Conservation (phyloP, 2,113 vertebrate species). For the Calonectris borealis region DNA sequence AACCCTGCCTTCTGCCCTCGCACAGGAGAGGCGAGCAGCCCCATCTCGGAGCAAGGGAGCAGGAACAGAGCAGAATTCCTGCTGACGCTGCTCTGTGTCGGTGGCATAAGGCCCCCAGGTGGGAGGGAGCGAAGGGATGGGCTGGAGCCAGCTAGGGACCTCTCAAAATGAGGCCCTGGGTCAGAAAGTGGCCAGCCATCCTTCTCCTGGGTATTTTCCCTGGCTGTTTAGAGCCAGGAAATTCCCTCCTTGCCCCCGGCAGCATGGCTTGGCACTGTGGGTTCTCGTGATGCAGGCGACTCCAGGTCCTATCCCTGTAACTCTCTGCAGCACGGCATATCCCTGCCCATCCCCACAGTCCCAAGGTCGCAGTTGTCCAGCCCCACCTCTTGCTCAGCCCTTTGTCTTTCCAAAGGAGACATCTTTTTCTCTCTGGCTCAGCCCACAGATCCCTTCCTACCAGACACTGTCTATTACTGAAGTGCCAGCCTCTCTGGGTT, state of each 20-base stretch:
- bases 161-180: neutral
- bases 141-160: neutral
- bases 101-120: neutral
- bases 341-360: neutral
- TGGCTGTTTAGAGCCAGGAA: neutral
- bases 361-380: neutral
- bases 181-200: neutral
- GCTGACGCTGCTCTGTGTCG: neutral
- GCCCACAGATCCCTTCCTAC: fast-evolving
- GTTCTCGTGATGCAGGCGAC: neutral
- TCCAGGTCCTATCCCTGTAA: neutral
- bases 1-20: neutral
- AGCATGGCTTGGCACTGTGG: neutral
- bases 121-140: neutral
- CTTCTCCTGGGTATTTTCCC: neutral
- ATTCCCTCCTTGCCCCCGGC: neutral
- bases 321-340: neutral
- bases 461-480: neutral
- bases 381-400: neutral
- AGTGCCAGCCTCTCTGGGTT: neutral
- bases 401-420: neutral
- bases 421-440: neutral
- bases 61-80: neutral
- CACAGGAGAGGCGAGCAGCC: neutral
- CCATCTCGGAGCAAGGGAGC: neutral